These are phyloP conservation scores for Cotesia vestalis DNA, from an alignment of 1,140 invertebrate species.

Conservation along the genomic window DNA sequence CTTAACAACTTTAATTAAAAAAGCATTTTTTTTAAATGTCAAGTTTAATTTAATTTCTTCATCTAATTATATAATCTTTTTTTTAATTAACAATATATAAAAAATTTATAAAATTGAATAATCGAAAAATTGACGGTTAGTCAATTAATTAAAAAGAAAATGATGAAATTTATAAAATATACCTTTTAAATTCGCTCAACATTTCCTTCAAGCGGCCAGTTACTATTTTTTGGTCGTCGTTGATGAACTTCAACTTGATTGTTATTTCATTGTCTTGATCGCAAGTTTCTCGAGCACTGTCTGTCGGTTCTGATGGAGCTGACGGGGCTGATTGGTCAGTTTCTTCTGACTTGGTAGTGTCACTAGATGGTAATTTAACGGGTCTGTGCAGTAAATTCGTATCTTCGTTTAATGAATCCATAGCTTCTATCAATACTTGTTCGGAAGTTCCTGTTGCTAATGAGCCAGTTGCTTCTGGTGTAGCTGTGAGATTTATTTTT, in stretches of 20 bases:
- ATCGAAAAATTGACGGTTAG: too few relatives aligned
- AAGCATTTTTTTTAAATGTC: too few relatives aligned
- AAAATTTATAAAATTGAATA: too few relatives aligned
- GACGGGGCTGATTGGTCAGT: not conserved
- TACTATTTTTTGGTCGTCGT: slow-evolving; percentile 85
- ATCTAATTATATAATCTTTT: too few relatives aligned
- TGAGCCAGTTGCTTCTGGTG: slow-evolving; percentile 39
- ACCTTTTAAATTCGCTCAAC: slow-evolving; percentile 87
- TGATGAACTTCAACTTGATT: slow-evolving; percentile 86
- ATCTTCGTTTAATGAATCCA: slow-evolving; percentile 59
- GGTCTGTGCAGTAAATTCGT: slow-evolving; percentile 42
- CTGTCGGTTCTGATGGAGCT: slow-evolving; percentile 15
- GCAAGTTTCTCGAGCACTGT: slow-evolving; percentile 27
- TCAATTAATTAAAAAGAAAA: too few relatives aligned
- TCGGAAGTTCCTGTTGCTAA: slow-evolving; percentile 43
- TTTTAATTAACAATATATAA: too few relatives aligned
- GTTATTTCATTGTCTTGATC: slow-evolving; percentile 67
- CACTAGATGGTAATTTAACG: slow-evolving; percentile 34
- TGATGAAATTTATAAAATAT: too few relatives aligned
- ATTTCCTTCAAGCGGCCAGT: slow-evolving; percentile 78
- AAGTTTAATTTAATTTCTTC: too few relatives aligned
- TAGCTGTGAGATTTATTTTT: slow-evolving; percentile 19
- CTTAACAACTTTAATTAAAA: too few relatives aligned
- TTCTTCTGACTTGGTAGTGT: slow-evolving; percentile 8
- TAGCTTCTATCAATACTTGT: slow-evolving; percentile 59